Evolutionary conservation across 1,140 invertebrate species (phyloP).

Genomic region (Scaptomyza pallida): DNA sequence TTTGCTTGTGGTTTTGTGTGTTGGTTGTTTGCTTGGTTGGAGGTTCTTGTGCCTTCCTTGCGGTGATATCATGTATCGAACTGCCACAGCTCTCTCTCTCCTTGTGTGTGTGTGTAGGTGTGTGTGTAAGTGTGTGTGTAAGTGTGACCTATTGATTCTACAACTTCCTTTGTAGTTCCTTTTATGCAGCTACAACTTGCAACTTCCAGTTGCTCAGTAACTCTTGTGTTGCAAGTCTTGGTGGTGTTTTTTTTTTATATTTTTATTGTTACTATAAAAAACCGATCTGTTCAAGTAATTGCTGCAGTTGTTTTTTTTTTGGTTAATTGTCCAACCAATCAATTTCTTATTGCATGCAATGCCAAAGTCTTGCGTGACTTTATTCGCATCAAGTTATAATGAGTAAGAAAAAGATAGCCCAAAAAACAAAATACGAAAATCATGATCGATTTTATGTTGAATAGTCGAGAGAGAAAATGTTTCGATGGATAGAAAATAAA

Average conservation of each 20-base stretch:
- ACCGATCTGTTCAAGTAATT: constrained; percentile 4
- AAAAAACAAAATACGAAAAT: background rate
- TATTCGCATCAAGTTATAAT: background rate
- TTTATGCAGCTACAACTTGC: constrained; percentile 15
- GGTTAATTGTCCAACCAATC: constrained; percentile 12
- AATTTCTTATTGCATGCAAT: constrained; percentile 2
- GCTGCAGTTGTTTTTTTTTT: background rate
- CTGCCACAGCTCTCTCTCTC: constrained; percentile 13
- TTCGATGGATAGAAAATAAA: too few relatives aligned
- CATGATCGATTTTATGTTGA: constrained; percentile 2
- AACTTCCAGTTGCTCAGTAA: constrained; percentile 21
- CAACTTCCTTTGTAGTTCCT: constrained; percentile 52
- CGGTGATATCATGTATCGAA: constrained; percentile 73
- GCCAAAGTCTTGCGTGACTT: constrained; percentile 20
- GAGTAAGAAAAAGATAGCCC: background rate
- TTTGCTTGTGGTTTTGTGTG: constrained; percentile 19
- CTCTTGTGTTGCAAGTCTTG: constrained; percentile 23
- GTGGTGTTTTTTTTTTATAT: background rate
- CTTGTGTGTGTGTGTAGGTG: constrained; percentile 13
- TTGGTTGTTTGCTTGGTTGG: background rate
- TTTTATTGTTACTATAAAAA: background rate
- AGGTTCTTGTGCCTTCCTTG: constrained; percentile 69
- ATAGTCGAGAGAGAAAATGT: too few relatives aligned
- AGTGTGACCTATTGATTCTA: constrained; percentile 72
- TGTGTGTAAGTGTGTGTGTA: constrained; percentile 13